Conservation (phyloP, 2,888 invertebrate species). For the Lycaena phlaeas region DNA sequence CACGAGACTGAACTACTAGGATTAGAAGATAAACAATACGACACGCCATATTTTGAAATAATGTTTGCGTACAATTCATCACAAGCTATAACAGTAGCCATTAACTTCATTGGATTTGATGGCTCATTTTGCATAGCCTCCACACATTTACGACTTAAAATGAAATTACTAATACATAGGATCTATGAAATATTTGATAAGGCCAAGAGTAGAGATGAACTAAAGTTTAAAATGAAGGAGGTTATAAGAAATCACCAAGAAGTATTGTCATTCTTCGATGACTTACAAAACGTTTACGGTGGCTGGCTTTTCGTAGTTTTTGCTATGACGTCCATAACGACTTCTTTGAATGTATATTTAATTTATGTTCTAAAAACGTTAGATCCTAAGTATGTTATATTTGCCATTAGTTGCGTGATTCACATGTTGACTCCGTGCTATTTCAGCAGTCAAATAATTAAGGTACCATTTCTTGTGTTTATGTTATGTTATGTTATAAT, state of each 20-base stretch:
- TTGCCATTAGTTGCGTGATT: conserved; percentile 28
- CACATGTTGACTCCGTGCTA: conserved; percentile 48
- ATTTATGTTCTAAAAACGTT: conserved; percentile 32
- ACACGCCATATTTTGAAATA: conserved; percentile 42
- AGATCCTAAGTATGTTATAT: conserved; percentile 33
- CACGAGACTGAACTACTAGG: conserved; percentile 44
- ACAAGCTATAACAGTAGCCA: conserved; percentile 32
- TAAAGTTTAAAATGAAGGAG: conserved; percentile 30
- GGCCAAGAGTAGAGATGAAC: conserved; percentile 25
- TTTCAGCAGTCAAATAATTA: conserved; percentile 36
- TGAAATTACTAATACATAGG: conserved; percentile 39
- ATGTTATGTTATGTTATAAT: too few relatives aligned
- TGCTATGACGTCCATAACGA: conserved; percentile 34
- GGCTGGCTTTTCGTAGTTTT: conserved; percentile 45
- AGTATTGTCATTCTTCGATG: conserved; percentile 32
- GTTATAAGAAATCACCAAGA: conserved; percentile 42
- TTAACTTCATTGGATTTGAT: conserved; percentile 43
- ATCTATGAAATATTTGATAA: conserved; percentile 32
- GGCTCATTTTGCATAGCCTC: conserved; percentile 50
- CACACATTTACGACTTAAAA: conserved; percentile 41
- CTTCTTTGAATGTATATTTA: conserved; percentile 45
- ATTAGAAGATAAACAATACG: conserved; percentile 40
- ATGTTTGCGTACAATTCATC: conserved; percentile 39
- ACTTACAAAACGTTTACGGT: conserved; percentile 40
- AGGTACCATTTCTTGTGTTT: too few relatives aligned